Percentiles rank a stretch among this genome's conserved stretches.
phyloP scores from a whole-genome alignment of 2,113 vertebrate species.

The Chamaetylas fuelleborni region DNA sequence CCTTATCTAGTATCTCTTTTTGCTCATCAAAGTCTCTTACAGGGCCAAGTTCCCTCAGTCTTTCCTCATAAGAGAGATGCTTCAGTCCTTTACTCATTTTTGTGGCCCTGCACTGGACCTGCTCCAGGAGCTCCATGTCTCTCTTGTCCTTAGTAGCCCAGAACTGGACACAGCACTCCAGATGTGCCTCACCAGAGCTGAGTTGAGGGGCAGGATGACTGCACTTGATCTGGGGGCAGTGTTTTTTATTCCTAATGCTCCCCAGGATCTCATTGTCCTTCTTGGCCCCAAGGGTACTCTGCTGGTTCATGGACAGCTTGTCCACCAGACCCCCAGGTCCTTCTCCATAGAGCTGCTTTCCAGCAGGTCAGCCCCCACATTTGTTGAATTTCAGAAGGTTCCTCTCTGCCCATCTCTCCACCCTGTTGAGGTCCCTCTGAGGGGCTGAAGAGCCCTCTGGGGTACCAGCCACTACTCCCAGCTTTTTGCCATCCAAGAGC shows the following conservation, averaged over 20 bases:
- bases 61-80: neutral
- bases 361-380: neutral
- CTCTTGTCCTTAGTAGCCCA: neutral
- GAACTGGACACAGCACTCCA: neutral
- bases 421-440: neutral
- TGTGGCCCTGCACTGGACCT: neutral
- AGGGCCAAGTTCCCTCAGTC: neutral
- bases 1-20: neutral
- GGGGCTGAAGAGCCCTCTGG: neutral
- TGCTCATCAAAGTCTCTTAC: neutral
- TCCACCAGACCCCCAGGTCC: neutral
- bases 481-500: neutral
- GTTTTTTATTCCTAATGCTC: neutral
- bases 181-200: neutral
- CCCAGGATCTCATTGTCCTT: neutral
- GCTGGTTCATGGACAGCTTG: neutral
- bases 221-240: neutral
- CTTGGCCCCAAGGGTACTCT: neutral
- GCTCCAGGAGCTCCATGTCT: neutral
- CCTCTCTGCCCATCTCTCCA: neutral
- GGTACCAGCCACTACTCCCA: fast-evolving
- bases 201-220: neutral
- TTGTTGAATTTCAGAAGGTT: neutral
- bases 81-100: neutral
- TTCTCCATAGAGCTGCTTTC: neutral